These are phyloP conservation scores for Recurvirostra avosetta DNA, from an alignment of 2,113 vertebrate species.

Conservation along the genomic window DNA sequence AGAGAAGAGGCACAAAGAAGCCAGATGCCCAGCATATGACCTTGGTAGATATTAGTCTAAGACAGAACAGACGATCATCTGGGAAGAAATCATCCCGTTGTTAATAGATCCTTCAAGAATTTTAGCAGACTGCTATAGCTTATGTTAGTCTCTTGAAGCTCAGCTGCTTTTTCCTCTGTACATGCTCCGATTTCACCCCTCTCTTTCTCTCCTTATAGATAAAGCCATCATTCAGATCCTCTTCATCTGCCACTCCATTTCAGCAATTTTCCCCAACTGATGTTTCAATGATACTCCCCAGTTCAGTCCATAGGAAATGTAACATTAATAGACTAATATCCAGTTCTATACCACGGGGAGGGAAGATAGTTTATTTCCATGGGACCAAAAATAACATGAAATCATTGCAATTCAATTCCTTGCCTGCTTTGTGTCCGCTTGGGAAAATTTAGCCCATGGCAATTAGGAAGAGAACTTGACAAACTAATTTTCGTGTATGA, in stretches of 20 bases:
- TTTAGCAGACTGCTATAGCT: not conserved
- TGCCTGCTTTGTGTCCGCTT: not conserved
- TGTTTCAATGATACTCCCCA: not conserved
- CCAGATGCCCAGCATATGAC: slow-evolving; percentile 24
- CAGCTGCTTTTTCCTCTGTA: not conserved
- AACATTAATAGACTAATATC: not conserved
- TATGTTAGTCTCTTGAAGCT: not conserved
- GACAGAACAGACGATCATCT: not conserved
- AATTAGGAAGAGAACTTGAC: not conserved
- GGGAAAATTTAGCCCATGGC: not conserved
- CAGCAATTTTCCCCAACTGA: not conserved
- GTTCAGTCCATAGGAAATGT: not conserved
- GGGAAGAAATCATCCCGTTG: not conserved
- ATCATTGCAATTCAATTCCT: slow-evolving; percentile 1
- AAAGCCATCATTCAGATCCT: not conserved
- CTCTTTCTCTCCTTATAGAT: not conserved
- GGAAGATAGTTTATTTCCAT: not conserved
- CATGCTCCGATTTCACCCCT: not conserved
- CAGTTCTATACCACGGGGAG: not conserved
- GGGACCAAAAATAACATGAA: not conserved
- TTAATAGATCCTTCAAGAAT: slow-evolving; percentile 41
- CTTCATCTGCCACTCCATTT: slow-evolving; percentile 18
- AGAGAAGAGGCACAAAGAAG: not conserved
- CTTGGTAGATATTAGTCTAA: not conserved
- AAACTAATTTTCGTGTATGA: not conserved